phyloP scores from a whole-genome alignment of 2,113 vertebrate genomes.

The Uria aalge region DNA sequence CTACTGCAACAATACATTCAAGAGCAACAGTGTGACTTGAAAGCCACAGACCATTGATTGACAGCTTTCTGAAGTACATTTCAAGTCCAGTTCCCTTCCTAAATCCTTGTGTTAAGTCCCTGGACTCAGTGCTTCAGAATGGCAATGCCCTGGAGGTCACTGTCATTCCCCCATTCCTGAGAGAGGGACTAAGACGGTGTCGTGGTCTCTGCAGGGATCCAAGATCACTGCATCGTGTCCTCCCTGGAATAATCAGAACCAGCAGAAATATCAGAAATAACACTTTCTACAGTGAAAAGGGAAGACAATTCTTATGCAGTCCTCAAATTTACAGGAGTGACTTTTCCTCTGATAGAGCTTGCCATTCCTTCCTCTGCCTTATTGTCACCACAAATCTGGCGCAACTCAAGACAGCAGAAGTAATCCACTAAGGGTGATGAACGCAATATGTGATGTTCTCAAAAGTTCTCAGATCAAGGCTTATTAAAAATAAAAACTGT shows the following conservation, averaged over 20 bases:
- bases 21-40: background rate
- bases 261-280: background rate
- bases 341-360: background rate
- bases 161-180: background rate
- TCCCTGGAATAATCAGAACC: background rate
- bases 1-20: background rate
- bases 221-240: background rate
- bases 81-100: background rate
- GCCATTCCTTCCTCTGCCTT: background rate
- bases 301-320: background rate
- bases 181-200: background rate
- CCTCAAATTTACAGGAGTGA: background rate
- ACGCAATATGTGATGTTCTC: background rate
- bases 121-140: background rate
- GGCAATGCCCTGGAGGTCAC: background rate
- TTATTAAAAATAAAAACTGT: background rate
- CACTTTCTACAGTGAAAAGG: background rate
- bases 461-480: constrained; percentile 22
- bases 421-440: background rate
- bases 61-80: background rate
- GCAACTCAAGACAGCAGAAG: background rate
- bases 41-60: background rate
- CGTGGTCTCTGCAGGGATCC: background rate
- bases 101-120: background rate
- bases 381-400: background rate